Base-by-base conservation (phyloP, 2,113 vertebrate genomes). In the Pipra filicauda region DNA sequence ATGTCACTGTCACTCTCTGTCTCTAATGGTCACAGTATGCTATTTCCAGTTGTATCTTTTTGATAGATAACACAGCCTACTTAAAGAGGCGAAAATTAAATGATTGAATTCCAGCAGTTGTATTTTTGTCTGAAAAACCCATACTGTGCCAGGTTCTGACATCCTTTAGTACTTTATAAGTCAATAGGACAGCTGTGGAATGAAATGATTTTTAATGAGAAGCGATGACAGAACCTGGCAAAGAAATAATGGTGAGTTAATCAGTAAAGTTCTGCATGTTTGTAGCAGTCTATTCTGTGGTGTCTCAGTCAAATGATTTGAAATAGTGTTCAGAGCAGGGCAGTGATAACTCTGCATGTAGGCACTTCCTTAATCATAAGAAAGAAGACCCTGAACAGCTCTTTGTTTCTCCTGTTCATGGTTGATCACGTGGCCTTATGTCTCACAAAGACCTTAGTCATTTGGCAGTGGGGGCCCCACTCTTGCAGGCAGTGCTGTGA, bases 141-240 rank as follows among this genome's bases (percentile, higher is more conserved):
- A 18, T 17, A 1, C 69, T 49, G 59, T 88, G 88, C 72, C 82
- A 86, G 82, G 39, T 74, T 86, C 89, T 83, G 76, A 73, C 43
- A 76, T 91, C 55, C 85, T 83, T 59, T 39, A 64, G 35, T 81
- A n/a, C 59, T 95, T 59, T 41, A 16, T 86, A 74, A 90, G 90
- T 86, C 82, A 74, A 37, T 88, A 66, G 65, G 59, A 90, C 88
- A 91, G 85, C 92, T 86, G 43, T 12, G 52, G 57, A 95, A 59
- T 51, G 51, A 82, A 80, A 88, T 64, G 15, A 33, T 71, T 76
- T 96, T 83, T 93, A 86, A 91, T 78, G 79, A 83, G 72, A 74
- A 71, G 57, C 6, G 67, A 59, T 95, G 95, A 66, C 90, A 88
- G 72, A 75, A 39, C 28, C 55, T 91, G 90, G 78, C 71, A 83